These are phyloP conservation scores for Parnassius mnemosyne DNA, from an alignment of 2,888 invertebrate genomes.

Conservation along the genomic window DNA sequence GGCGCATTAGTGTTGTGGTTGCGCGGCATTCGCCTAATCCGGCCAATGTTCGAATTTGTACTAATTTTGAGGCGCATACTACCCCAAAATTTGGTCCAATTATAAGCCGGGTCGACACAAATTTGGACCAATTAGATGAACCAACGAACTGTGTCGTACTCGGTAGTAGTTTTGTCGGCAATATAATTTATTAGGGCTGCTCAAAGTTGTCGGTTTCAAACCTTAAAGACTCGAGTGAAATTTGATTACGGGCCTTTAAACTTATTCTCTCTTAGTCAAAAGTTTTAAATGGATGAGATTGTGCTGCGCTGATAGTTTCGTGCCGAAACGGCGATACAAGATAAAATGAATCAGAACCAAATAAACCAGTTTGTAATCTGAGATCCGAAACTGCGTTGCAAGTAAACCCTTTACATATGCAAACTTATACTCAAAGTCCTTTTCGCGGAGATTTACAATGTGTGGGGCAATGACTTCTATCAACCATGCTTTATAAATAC, in stretches of 20 bases:
- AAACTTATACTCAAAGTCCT: not conserved
- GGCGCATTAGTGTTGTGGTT: slow-evolving; percentile 63
- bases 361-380: slow-evolving; percentile 13
- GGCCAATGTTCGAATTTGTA: slow-evolving; percentile 63
- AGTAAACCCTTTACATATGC: not conserved
- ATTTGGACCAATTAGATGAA: slow-evolving; percentile 80
- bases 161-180: slow-evolving; percentile 78
- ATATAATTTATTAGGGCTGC: slow-evolving; percentile 79
- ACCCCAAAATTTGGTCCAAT: slow-evolving; percentile 65
- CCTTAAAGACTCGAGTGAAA: slow-evolving; percentile 78
- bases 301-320: slow-evolving; percentile 37
- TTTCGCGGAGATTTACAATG: not conserved
- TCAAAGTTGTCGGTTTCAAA: slow-evolving; percentile 76
- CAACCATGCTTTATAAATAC: no score
- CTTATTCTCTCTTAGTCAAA: slow-evolving; percentile 62
- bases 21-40: slow-evolving; percentile 57
- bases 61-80: slow-evolving; percentile 71
- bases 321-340: slow-evolving; percentile 28
- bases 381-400: slow-evolving; percentile 13
- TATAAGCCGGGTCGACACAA: slow-evolving; percentile 73
- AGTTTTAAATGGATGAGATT: slow-evolving; percentile 70
- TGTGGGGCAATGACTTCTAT: not conserved
- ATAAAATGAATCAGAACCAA: slow-evolving; percentile 12
- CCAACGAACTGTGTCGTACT: slow-evolving; percentile 79
- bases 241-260: slow-evolving; percentile 76